Percentiles rank a stretch among this genome's conserved stretches.
Evolutionary conservation across 2,797 vertebrate species (phyloP).

Genomic region (Melanogrammus aeglefinus): DNA sequence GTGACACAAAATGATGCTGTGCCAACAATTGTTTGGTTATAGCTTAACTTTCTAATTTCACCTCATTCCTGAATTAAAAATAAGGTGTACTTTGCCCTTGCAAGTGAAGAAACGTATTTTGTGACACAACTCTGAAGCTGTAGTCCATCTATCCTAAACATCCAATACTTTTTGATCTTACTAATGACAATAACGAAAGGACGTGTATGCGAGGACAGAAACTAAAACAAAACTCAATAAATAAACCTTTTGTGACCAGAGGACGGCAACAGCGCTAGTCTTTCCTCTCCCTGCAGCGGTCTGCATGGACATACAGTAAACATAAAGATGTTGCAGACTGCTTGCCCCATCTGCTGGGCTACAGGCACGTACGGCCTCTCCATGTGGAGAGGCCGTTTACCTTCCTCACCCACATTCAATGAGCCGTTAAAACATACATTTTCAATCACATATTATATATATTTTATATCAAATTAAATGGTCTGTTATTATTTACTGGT

Average conservation of each 20-base stretch:
- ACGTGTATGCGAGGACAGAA: neutral
- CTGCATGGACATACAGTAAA: neutral
- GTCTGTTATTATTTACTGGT: too few relatives aligned
- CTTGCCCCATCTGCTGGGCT: too few relatives aligned
- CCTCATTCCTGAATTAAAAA: too few relatives aligned
- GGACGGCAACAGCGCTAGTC: neutral
- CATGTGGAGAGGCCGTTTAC: too few relatives aligned
- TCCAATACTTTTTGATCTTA: neutral
- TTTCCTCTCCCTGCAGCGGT: neutral
- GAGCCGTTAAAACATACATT: too few relatives aligned
- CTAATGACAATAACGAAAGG: neutral
- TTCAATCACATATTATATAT: too few relatives aligned
- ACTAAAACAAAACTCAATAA: neutral
- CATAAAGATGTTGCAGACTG: too few relatives aligned
- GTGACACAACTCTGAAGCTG: neutral
- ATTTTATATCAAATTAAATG: too few relatives aligned
- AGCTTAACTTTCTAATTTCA: too few relatives aligned
- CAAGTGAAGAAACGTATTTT: neutral
- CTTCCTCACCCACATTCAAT: too few relatives aligned
- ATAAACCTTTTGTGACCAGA: neutral
- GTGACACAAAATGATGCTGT: conserved; percentile 11
- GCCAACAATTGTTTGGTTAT: too few relatives aligned
- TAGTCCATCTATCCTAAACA: neutral
- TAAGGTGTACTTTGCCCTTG: neutral
- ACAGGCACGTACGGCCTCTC: too few relatives aligned